A percentile compares a stretch with the other conserved stretches of the same genome.
Evolutionary conservation across 53 echinoderm and acorn worm species (phyloP).

Genomic region (Stichopus horrens): DNA sequence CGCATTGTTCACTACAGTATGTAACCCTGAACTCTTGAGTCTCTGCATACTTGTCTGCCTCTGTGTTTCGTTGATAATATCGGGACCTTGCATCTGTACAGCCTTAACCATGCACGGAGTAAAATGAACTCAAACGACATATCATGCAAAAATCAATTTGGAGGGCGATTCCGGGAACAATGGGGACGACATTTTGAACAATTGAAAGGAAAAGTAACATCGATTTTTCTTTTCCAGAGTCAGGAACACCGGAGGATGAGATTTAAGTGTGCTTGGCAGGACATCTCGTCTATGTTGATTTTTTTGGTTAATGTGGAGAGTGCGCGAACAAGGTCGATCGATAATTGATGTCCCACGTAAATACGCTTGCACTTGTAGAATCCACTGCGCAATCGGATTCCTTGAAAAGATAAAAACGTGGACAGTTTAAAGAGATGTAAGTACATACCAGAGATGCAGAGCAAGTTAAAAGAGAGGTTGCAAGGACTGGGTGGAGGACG

Average conservation of each 20-base stretch:
- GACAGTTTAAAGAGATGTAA: too few species aligned
- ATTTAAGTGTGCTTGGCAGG: neutral
- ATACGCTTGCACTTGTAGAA: neutral
- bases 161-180: neutral
- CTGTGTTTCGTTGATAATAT: too few species aligned
- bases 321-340: neutral
- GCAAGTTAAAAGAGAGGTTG: too few species aligned
- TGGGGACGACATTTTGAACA: neutral
- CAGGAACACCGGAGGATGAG: neutral
- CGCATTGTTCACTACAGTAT: too few species aligned
- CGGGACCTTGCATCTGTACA: too few species aligned
- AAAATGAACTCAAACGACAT: neutral
- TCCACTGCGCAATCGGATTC: neutral
- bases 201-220: neutral
- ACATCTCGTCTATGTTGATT: neutral
- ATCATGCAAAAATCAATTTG: neutral
- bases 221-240: neutral
- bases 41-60: too few species aligned
- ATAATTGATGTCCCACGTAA: neutral
- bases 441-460: too few species aligned
- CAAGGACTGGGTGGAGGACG: too few species aligned
- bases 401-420: too few species aligned
- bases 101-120: too few species aligned
- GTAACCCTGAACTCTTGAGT: too few species aligned
- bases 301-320: neutral